Evolutionary conservation across 1,140 invertebrate species (phyloP).

Genomic region (Drosophila auraria): DNA sequence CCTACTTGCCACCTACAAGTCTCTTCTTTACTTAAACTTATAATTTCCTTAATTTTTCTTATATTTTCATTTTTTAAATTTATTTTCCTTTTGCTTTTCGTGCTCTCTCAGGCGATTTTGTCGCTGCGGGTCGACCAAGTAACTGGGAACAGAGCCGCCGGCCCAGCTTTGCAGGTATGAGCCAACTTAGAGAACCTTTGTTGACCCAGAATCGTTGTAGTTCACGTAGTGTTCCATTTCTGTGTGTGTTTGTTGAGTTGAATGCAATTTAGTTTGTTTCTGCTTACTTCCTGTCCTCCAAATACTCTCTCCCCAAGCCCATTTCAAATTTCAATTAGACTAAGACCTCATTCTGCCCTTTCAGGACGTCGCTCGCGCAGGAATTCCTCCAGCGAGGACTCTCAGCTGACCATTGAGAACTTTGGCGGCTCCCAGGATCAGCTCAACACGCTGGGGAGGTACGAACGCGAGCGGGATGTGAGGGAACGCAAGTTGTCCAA

Average conservation of each 20-base stretch:
- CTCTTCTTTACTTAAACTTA: conserved; percentile 15
- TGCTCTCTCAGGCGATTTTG: conserved; percentile 85
- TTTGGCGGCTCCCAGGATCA: conserved; percentile 95
- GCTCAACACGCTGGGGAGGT: conserved; percentile 88
- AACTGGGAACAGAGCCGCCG: conserved; percentile 92
- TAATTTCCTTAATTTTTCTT: conserved; percentile 18
- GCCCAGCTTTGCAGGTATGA: conserved; percentile 90
- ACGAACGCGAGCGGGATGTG: conserved; percentile 68
- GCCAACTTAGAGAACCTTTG: conserved; percentile 36
- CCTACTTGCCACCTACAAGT: conserved; percentile 27
- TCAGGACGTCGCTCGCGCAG: conserved; percentile 90
- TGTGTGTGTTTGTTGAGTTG: conserved; percentile 31
- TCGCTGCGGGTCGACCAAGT: conserved; percentile 92
- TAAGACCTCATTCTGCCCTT: conserved; percentile 16
- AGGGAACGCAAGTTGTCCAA: conserved; percentile 87
- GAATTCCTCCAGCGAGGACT: conserved; percentile 94
- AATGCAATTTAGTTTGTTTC: conserved; percentile 41
- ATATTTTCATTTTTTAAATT: conserved; percentile 24
- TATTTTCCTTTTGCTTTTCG: conserved; percentile 20
- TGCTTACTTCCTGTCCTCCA: conserved; percentile 21
- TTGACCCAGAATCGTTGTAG: conserved; percentile 37
- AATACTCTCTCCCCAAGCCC: not conserved
- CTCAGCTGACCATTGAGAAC: conserved; percentile 95
- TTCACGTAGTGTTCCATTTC: conserved; percentile 26
- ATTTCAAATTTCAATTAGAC: not conserved